Evolutionary conservation across 2,797 vertebrate genomes (phyloP), one percentile per base, ranked within the genome.

Genomic region (Sylvilagus floridanus): DNA sequence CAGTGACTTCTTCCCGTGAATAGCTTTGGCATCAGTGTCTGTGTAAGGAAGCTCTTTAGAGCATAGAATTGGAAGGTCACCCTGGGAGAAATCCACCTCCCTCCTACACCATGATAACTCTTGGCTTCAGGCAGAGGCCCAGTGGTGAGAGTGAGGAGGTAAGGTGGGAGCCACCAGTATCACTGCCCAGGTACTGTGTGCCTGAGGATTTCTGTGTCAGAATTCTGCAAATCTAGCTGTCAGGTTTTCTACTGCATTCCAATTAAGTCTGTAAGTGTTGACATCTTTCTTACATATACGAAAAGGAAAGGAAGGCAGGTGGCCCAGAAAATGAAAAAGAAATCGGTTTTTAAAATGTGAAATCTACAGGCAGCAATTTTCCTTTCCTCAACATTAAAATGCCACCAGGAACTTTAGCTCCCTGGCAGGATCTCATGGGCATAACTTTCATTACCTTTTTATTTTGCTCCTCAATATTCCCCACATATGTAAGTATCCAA

Each of bases 221-320:
- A 60, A 81, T 62, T 89, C 87, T 88, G 63, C n/a, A 54, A 8
- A 81, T 92, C 7, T 82, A 83, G 17, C 69, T 76, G 81, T 66
- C 66, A 72, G 50, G 13, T 37, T 93, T 88, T 75, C 84, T 90
- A 7, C 66, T 60, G 50, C 68, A 90, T 96, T 75, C 63, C 86
- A 92, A 37, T 93, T 79, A 96, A 92, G 75, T 79, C 57, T 90
- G 50, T 76, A 19, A 71, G 42, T 93, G 35, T 84, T 82, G 89
- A 93, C 75, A 69, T 96, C 68, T 91, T 93, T 63, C 57, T 96
- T 94, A 88, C 52, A 47, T 86, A 76, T 54, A 87, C 26, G 2
- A 86, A 75, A 84, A 93, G 57, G 47, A 77, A 57, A 66, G 12
- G 50, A 69, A 96, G 63, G 32, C 69, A 94, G 60, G 60, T 65